Evolutionary conservation across 2,113 vertebrate genomes (phyloP).

Genomic region (Silurus asotus): DNA sequence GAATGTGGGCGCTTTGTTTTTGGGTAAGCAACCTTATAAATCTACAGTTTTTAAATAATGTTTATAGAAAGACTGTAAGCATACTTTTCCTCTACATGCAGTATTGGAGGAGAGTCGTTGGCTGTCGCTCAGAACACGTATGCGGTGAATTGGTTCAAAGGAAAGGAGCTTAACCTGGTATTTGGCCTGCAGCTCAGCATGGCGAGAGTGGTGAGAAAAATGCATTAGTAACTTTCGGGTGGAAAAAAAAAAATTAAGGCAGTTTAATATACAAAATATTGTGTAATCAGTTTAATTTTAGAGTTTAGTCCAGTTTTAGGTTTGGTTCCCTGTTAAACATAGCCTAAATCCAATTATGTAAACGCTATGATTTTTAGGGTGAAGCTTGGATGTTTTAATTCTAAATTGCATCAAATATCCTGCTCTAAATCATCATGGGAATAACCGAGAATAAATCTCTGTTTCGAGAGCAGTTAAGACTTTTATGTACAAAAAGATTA

Average conservation of each 20-base stretch:
- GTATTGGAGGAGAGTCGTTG: constrained; percentile 94
- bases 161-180: constrained; percentile 94
- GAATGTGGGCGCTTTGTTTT: constrained; percentile 90
- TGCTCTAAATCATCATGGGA: too few relatives aligned
- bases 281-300: not conserved
- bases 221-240: not conserved
- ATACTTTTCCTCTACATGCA: constrained; percentile 56
- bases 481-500: not conserved
- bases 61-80: not conserved
- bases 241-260: not conserved
- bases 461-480: not conserved
- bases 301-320: not conserved
- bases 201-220: constrained; percentile 88
- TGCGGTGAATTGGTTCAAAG: constrained; percentile 98
- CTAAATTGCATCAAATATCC: not conserved
- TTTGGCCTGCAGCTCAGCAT: constrained; percentile 98
- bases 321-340: not conserved
- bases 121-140: constrained; percentile 97
- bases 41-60: not conserved
- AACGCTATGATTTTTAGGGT: not conserved
- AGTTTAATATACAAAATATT: not conserved
- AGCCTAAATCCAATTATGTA: not conserved
- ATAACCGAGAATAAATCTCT: too few relatives aligned
- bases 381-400: not conserved
- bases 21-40: constrained; percentile 77